Evolutionary conservation across 2,888 invertebrate genomes (phyloP).

Genomic region (Podabrus alpinus): DNA sequence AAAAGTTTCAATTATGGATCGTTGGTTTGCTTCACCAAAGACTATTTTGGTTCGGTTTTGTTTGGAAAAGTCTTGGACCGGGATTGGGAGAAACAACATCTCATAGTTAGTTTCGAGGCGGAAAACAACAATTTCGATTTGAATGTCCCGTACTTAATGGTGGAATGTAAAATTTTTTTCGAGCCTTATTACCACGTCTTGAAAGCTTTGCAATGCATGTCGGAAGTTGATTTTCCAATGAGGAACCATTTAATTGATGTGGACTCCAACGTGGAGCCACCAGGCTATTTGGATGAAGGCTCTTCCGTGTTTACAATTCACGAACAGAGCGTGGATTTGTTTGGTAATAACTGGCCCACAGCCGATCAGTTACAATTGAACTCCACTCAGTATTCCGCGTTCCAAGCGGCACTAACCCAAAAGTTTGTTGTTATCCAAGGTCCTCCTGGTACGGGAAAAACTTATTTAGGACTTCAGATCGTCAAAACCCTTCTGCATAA

Average conservation of each 20-base stretch:
- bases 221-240: constrained; percentile 66
- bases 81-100: constrained; percentile 58
- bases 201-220: constrained; percentile 65
- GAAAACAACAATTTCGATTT: constrained; percentile 38
- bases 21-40: constrained; percentile 71
- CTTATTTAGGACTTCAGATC: constrained; percentile 77
- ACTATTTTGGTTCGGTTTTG: constrained; percentile 69
- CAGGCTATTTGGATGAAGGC: constrained; percentile 49
- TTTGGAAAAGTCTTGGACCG: constrained; percentile 71
- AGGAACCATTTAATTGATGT: constrained; percentile 68
- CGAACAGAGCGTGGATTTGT: not conserved
- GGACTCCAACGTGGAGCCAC: constrained; percentile 44
- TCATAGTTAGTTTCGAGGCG: constrained; percentile 37
- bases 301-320: constrained; percentile 23
- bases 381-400: constrained; percentile 69
- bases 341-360: constrained; percentile 57
- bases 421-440: constrained; percentile 83
- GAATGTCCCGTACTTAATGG: constrained; percentile 61
- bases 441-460: constrained; percentile 89
- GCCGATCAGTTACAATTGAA: constrained; percentile 62
- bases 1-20: constrained; percentile 74
- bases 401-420: constrained; percentile 67
- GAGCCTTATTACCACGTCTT: constrained; percentile 80
- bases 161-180: constrained; percentile 78
- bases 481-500: constrained; percentile 65